A percentile compares a stretch with the other conserved stretches of the same genome.
These are phyloP conservation scores for Heliconius eleuchia DNA, from an alignment of 1,140 invertebrate genomes.

Conservation along the genomic window DNA sequence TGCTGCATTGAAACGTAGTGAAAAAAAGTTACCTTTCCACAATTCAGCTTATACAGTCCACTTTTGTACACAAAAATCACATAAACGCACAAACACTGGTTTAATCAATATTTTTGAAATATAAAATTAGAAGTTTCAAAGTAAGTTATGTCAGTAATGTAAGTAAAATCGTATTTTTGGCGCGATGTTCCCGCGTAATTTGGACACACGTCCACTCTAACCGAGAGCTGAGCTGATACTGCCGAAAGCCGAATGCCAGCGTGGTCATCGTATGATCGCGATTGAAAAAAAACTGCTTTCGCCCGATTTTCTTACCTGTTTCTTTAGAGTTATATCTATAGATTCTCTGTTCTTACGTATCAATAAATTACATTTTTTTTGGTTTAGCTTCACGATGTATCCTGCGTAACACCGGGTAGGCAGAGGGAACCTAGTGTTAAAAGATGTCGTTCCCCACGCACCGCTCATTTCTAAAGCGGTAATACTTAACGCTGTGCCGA, in stretches of 20 bases:
- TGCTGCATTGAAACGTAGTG: slow-evolving; percentile 1
- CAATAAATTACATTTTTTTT: not conserved
- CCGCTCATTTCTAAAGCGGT: no score
- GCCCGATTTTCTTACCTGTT: slow-evolving; percentile 32
- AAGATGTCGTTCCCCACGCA: no score
- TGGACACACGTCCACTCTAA: slow-evolving; percentile 18
- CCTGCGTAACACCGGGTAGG: no score
- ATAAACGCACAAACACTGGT: not conserved
- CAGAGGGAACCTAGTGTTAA: no score
- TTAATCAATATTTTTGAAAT: not conserved
- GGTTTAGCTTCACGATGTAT: no score
- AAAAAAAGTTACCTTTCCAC: slow-evolving; percentile 25
- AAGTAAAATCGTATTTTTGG: slow-evolving; percentile 33
- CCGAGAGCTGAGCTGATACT: slow-evolving; percentile 32
- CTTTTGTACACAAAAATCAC: slow-evolving; percentile 24
- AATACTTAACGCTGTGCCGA: no score
- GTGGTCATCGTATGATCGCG: slow-evolving; percentile 31
- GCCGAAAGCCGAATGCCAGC: slow-evolving; percentile 31
- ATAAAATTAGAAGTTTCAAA: not conserved
- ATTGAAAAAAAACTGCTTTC: slow-evolving; percentile 34
- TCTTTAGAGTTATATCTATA: not conserved
- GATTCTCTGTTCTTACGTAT: not conserved
- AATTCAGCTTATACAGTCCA: slow-evolving; percentile 24
- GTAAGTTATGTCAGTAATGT: not conserved
- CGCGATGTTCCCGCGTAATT: slow-evolving; percentile 24